These are phyloP conservation scores for Stichopus chloronotus DNA, from an alignment of 35 echinoderm and acorn worm species.

Conservation along the genomic window DNA sequence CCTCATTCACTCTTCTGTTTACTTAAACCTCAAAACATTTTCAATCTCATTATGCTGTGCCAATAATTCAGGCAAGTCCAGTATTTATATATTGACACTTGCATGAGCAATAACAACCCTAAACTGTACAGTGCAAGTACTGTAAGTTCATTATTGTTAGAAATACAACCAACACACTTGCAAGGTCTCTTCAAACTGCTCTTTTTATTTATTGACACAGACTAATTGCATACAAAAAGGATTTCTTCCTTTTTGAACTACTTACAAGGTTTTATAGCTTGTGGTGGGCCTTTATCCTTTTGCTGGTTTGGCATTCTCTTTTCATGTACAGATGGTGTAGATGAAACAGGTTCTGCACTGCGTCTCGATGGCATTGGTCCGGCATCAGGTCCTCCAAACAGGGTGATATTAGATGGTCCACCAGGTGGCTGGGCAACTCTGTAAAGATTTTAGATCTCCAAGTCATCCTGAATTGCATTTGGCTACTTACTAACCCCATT, in stretches of 20 bases:
- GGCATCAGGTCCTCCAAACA: constrained; percentile 44
- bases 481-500: too few species aligned
- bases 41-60: too few species aligned
- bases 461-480: too few species aligned
- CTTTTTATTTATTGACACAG: too few species aligned
- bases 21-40: too few species aligned
- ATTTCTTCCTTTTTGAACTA: neutral
- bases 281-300: constrained; percentile 47
- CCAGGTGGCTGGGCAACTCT: constrained; percentile 46
- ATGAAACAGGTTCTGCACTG: constrained; percentile 38
- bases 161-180: neutral
- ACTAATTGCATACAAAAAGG: too few species aligned
- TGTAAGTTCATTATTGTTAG: too few species aligned
- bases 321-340: constrained; percentile 34
- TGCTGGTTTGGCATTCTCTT: constrained; percentile 53
- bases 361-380: constrained; percentile 47
- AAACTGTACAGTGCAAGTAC: neutral
- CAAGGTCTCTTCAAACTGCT: neutral
- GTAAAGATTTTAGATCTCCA: neutral
- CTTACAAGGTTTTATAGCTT: constrained; percentile 54
- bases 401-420: constrained; percentile 16
- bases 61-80: too few species aligned
- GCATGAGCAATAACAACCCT: neutral
- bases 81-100: too few species aligned
- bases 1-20: too few species aligned